Evolutionary conservation across 2,113 vertebrate species (phyloP).

Genomic region (Corvus hawaiiensis): DNA sequence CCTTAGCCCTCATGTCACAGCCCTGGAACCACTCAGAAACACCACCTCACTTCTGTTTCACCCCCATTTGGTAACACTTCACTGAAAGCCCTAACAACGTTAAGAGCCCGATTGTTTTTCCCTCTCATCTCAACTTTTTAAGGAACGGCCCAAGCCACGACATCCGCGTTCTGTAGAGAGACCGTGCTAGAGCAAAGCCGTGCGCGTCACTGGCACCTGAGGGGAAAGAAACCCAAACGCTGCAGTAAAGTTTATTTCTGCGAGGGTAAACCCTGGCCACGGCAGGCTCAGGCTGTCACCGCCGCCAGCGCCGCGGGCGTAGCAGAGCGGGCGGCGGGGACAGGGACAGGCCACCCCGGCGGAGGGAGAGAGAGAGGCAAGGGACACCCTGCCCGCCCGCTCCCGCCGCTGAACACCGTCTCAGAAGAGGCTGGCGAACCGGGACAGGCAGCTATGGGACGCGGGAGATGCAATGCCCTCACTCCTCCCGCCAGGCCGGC

Average conservation of each 20-base stretch:
- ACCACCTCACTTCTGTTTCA: too few relatives aligned
- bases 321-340: not conserved
- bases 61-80: not conserved
- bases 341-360: not conserved
- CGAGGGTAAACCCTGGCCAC: not conserved
- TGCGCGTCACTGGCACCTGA: not conserved
- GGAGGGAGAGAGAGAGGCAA: not conserved
- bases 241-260: not conserved
- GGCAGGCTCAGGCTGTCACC: not conserved
- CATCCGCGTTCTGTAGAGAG: fast-evolving
- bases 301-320: not conserved
- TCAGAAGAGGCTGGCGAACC: not conserved
- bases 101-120: not conserved
- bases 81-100: not conserved
- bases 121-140: not conserved
- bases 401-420: not conserved
- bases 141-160: not conserved
- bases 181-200: not conserved
- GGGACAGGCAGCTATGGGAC: not conserved
- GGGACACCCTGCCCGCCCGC: not conserved
- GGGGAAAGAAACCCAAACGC: not conserved
- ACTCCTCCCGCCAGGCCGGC: not conserved
- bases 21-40: not conserved
- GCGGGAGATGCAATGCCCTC: not conserved
- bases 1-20: not conserved